phyloP scores from a whole-genome alignment of 2,888 invertebrate genomes.

The Cepaea hortensis region DNA sequence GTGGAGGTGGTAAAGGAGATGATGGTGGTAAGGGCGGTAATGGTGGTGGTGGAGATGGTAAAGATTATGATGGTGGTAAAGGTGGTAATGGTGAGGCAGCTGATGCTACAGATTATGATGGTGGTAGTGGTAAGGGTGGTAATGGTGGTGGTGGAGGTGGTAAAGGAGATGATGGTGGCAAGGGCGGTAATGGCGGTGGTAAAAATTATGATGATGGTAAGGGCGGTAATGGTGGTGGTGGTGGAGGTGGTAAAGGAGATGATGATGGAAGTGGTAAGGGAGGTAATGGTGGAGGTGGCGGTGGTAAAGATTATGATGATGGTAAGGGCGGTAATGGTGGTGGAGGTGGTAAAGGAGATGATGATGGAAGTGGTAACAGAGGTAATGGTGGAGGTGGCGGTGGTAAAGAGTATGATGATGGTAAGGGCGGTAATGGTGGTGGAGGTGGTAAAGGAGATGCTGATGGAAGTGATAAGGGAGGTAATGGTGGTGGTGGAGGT shows the following conservation, averaged over 20 bases:
- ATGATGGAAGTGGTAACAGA: neutral
- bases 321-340: neutral
- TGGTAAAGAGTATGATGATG: conserved; percentile 15
- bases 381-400: neutral
- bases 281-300: no score
- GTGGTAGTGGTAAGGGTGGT: no score
- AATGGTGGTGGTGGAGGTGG: neutral
- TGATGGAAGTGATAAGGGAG: neutral
- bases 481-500: neutral
- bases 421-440: conserved; percentile 13
- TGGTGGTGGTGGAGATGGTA: no score
- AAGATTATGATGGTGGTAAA: no score
- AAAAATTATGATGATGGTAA: neutral
- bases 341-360: no score
- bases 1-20: no score
- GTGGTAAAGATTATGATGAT: no score
- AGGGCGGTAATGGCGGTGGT: neutral
- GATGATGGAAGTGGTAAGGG: no score
- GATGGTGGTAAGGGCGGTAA: no score
- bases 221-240: neutral
- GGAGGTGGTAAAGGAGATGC: conserved; percentile 12
- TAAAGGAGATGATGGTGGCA: neutral
- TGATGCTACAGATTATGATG: no score
- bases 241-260: no score
- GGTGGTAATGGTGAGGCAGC: no score